Base-by-base conservation (phyloP, 2,797 vertebrate species). In the Leptatherina wallacei region DNA sequence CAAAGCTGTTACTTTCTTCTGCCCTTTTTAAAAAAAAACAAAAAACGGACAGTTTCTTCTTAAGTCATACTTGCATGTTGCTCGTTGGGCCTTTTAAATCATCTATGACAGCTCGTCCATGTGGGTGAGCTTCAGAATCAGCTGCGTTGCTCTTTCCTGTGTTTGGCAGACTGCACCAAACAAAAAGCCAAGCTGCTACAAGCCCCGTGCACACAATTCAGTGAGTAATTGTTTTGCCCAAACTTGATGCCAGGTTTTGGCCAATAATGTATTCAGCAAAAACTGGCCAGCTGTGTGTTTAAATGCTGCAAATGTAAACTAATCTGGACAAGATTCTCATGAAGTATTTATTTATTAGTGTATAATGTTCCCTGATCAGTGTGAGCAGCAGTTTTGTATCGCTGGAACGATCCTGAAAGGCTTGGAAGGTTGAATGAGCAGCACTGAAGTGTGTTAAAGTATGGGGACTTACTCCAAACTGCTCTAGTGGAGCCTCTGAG, bases 121-220 rank as follows among this genome's bases (percentile, higher is more conserved):
- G 86, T 88, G 81, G 63, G 49, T 51, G 1, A 64, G 72, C 66
- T 44, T 70, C 78, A 69, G 55, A 67, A 69, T 63, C 76, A 63
- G 70, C 77, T 72, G n/a, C 67, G 70, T 78, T 80, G 56, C 52
- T 65, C 69, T 72, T 72, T 74, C 71, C 60, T 64, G 60, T 68
- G 61, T 80, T 76, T 89, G 82, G 74, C 80, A 72, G 57, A 11
- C 7, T 14, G 27, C 72, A 42, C 69, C 51, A 52, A 2, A 14
- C 71, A 64, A 29, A 47, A 14, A 58, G 81, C 74, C 81, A 81
- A 40, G 71, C 70, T 2, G 44, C 63, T 73, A 30, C 60, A 73
- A 66, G 80, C 57, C 71, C 73, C 32, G 16, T 30, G 68, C 73
- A 40, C 76, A 77, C 2, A 47, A 66, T 54, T 80, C 65, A 69